These are phyloP conservation scores for Poecilus cupreus DNA, from an alignment of 2,888 invertebrate genomes.

Conservation along the genomic window DNA sequence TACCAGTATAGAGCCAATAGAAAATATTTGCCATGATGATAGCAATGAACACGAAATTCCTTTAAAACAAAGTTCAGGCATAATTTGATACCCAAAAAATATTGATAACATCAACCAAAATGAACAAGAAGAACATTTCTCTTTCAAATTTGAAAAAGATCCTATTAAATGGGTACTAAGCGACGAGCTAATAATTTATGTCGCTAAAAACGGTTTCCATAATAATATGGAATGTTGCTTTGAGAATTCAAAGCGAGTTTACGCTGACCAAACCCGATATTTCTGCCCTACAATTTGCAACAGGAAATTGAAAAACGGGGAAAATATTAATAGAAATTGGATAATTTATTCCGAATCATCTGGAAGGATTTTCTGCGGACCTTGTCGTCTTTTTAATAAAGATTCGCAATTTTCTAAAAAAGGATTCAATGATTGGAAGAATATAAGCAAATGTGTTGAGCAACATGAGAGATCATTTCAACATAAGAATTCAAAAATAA, in stretches of 20 bases:
- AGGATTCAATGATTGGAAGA: slow-evolving; percentile 22
- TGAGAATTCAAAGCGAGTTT: too few relatives aligned
- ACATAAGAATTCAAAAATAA: slow-evolving; percentile 20
- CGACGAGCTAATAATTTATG: too few relatives aligned
- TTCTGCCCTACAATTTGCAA: too few relatives aligned
- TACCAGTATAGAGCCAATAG: neutral
- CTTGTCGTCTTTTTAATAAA: slow-evolving; percentile 1
- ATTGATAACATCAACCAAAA: too few relatives aligned
- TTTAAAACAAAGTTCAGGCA: neutral
- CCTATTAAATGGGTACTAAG: too few relatives aligned
- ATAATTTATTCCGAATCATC: slow-evolving; percentile 1
- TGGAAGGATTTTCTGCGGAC: neutral
- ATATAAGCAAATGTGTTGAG: neutral
- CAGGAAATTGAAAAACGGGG: slow-evolving; percentile 14
- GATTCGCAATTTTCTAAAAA: neutral
- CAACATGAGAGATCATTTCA: slow-evolving; percentile 2
- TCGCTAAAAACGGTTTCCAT: too few relatives aligned
- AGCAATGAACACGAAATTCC: neutral
- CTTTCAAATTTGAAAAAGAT: too few relatives aligned
- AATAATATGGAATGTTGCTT: too few relatives aligned
- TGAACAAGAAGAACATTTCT: too few relatives aligned
- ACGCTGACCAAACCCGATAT: too few relatives aligned
- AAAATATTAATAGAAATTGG: neutral
- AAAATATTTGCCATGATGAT: neutral
- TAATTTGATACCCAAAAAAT: too few relatives aligned